Evolutionary conservation across 2,888 invertebrate species (phyloP).

Genomic region (Dysmachus trigonus): DNA sequence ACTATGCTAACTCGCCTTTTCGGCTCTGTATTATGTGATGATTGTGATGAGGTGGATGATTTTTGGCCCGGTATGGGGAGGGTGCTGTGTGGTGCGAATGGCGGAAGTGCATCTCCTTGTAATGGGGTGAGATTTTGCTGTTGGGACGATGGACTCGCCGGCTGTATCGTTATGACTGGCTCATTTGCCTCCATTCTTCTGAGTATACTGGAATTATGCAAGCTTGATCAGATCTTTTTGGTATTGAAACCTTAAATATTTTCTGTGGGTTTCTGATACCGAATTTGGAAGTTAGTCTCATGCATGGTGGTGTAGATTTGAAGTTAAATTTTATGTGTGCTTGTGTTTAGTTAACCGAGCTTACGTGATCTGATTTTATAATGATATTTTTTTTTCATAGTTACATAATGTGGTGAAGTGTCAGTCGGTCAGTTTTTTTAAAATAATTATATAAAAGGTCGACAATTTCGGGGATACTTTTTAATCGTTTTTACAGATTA

Average conservation of each 20-base stretch:
- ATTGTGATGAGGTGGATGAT: conserved; percentile 1
- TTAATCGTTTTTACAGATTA: too few relatives aligned
- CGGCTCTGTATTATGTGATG: conserved; percentile 60
- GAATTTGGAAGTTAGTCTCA: not conserved
- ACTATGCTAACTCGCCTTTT: conserved; percentile 71
- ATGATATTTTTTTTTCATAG: too few relatives aligned
- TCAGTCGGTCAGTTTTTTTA: too few relatives aligned
- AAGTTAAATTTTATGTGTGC: too few relatives aligned
- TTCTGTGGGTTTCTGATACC: not conserved
- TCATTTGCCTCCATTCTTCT: conserved; percentile 26
- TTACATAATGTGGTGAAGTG: too few relatives aligned
- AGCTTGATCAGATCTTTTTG: not conserved
- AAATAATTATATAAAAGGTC: too few relatives aligned
- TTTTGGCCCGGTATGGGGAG: not conserved
- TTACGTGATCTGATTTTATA: too few relatives aligned
- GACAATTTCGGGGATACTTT: too few relatives aligned
- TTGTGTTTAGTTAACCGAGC: too few relatives aligned
- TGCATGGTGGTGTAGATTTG: too few relatives aligned
- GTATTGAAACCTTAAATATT: not conserved
- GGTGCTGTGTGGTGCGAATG: not conserved
- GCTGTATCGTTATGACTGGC: conserved; percentile 19
- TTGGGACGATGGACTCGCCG: not conserved
- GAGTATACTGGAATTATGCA: not conserved
- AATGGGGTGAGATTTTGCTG: not conserved
- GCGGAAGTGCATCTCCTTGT: not conserved